phyloP scores from a whole-genome alignment of 1,140 invertebrate genomes.

The Cydia strobilella region DNA sequence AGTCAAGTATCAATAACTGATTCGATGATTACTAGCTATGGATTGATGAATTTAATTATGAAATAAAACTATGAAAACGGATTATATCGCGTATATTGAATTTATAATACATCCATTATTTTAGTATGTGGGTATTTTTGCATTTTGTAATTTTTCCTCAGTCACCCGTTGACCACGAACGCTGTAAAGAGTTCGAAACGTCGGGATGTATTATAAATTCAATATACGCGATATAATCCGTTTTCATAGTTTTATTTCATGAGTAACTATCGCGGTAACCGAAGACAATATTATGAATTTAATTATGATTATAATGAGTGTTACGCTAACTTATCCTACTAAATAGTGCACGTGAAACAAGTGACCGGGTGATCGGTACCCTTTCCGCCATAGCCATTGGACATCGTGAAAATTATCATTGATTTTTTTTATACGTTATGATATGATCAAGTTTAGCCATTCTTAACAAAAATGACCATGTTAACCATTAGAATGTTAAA shows the following conservation, averaged over 20 bases:
- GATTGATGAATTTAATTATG: background rate
- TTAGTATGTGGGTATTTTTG: too few relatives aligned
- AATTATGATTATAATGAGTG: background rate
- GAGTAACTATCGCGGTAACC: too few relatives aligned
- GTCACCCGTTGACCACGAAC: too few relatives aligned
- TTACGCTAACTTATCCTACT: slow-evolving; percentile 21
- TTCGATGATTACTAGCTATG: background rate
- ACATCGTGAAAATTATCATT: slow-evolving; percentile 78
- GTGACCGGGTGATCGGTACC: slow-evolving; percentile 64
- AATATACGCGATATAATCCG: too few relatives aligned
- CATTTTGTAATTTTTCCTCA: too few relatives aligned
- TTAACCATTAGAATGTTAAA: slow-evolving; percentile 14
- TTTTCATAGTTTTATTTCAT: too few relatives aligned
- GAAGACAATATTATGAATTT: too few relatives aligned
- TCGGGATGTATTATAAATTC: too few relatives aligned
- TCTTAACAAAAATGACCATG: background rate
- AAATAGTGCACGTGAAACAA: slow-evolving; percentile 56
- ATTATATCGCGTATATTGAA: too few relatives aligned
- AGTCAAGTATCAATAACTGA: background rate
- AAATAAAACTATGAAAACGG: too few relatives aligned
- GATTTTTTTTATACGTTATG: slow-evolving; percentile 25
- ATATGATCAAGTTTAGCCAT: background rate
- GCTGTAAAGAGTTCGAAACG: too few relatives aligned
- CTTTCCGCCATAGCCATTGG: slow-evolving; percentile 70
- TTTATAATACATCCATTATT: too few relatives aligned